A percentile compares a stretch with the other conserved stretches of the same genome.
Evolutionary conservation across 2,888 invertebrate species (phyloP).

Genomic region (Parnassius orleans): DNA sequence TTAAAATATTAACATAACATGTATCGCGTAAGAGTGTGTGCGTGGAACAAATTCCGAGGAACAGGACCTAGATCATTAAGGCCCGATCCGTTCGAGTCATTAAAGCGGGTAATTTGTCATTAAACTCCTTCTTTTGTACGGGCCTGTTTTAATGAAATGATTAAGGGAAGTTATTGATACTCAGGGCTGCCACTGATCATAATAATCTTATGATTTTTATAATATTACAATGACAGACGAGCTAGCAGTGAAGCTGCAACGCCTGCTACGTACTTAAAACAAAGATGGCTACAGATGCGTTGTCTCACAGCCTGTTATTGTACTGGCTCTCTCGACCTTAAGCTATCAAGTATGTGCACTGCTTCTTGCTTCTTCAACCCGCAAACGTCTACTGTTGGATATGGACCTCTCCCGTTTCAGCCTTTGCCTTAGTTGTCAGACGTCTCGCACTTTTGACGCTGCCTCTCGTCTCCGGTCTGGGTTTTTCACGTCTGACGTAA

Average conservation of each 20-base stretch:
- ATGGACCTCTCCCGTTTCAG: not conserved
- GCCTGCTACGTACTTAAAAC: too few species aligned
- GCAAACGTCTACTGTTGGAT: not conserved
- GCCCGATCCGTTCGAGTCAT: conserved; percentile 52
- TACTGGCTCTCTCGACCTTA: too few species aligned
- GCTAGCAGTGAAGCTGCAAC: too few species aligned
- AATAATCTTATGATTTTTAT: not conserved
- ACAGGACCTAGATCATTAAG: conserved; percentile 63
- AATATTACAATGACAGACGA: too few species aligned
- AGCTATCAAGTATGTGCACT: too few species aligned
- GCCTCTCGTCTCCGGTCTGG: too few species aligned
- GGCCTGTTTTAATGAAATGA: conserved; percentile 62
- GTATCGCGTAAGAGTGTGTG: conserved; percentile 14
- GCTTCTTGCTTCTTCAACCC: not conserved
- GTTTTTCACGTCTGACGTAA: too few species aligned
- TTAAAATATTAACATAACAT: not conserved
- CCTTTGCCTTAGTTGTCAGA: not conserved
- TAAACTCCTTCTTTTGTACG: conserved; percentile 56
- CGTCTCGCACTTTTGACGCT: too few species aligned
- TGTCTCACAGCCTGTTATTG: too few species aligned
- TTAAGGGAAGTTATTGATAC: conserved; percentile 55
- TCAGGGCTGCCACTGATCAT: conserved; percentile 27
- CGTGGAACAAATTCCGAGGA: conserved; percentile 31
- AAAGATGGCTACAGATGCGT: too few species aligned
- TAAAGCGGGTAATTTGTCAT: conserved; percentile 65